phyloP scores from a whole-genome alignment of 1,140 invertebrate species.

The Acyrthosiphon pisum region DNA sequence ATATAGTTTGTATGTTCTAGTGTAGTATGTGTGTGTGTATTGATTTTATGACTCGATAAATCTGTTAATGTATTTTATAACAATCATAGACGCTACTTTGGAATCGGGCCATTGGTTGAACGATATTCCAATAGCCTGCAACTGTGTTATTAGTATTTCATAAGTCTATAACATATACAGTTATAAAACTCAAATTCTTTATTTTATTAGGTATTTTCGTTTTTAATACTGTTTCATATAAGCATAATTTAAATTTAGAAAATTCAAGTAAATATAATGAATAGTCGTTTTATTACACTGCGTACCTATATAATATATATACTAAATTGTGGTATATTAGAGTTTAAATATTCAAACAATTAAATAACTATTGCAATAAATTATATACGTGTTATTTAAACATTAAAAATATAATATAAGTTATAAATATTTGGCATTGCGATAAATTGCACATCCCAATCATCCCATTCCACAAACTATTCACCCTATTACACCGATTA shows the following conservation, averaged over 20 bases:
- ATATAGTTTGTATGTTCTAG: background rate
- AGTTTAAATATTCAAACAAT: background rate
- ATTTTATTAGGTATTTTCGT: slow-evolving; percentile 18
- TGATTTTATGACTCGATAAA: slow-evolving; percentile 41
- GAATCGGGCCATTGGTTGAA: slow-evolving; percentile 1
- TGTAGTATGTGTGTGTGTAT: background rate
- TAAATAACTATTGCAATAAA: background rate
- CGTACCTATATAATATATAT: no score
- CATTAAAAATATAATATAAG: background rate
- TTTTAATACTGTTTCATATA: background rate
- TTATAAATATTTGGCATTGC: background rate
- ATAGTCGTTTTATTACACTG: background rate
- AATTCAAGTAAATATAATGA: background rate
- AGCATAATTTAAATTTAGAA: slow-evolving; percentile 27
- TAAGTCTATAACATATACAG: background rate
- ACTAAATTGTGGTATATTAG: no score
- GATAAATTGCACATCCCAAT: background rate
- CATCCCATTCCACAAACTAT: background rate
- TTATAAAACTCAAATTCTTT: slow-evolving; percentile 15
- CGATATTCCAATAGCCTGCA: background rate
- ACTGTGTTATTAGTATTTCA: slow-evolving; percentile 17
- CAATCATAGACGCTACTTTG: slow-evolving; percentile 3
- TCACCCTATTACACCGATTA: background rate
- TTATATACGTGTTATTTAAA: background rate
- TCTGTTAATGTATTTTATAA: slow-evolving; percentile 35